Base-by-base conservation (phyloP, 2,888 invertebrate genomes). In the Fissipunctia ypsillon region DNA sequence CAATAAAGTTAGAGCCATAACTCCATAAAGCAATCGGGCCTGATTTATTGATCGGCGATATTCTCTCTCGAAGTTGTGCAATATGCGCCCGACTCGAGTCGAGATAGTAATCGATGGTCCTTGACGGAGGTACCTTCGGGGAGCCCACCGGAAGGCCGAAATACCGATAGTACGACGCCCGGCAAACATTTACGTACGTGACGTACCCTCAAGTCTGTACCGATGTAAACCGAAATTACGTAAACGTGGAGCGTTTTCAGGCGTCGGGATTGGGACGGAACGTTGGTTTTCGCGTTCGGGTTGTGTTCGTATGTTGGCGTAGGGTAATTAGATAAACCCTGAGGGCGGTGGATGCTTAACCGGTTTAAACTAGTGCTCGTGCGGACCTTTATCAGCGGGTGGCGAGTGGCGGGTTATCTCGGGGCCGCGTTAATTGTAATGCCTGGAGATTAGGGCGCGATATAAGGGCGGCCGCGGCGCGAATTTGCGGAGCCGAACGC, bases 381-480 rank as follows among this genome's bases (percentile, higher is more conserved):
- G 88, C 88, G 92, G 95, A 94, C 95, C 95, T 95, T 92, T 94
- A 94, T 94, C 95, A 94, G 94, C 93, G 95, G 95, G 95, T 94
- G 95, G 95, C 95, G 95, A 95, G 93, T 94, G 94, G 88, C 91
- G 96, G 96, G 95, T 96, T 95, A 96, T 95, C 95, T 94, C 87
- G 92, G 92, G 93, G 92, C 92, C 90, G 94, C 96, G 96, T 95
- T 96, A 96, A 96, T 96, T 96, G 96, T 96, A 95, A 96, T 95
- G 94, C 95, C 90, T 90, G 88, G 89, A 95, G 96, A 96, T 96
- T 96, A 95, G 90, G 91, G 86, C 90, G 91, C 93, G 93, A 94
- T 94, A 94, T 95, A 93, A 92, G 93, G 89, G 91, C 91, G 84
- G 88, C 78, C 80, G 84, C 84, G 82, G 84, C 80, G 84, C 80